A percentile compares a stretch with the other conserved stretches of the same genome.
phyloP scores from a whole-genome alignment of 2,113 vertebrate species.

The Epinephelus lanceolatus region DNA sequence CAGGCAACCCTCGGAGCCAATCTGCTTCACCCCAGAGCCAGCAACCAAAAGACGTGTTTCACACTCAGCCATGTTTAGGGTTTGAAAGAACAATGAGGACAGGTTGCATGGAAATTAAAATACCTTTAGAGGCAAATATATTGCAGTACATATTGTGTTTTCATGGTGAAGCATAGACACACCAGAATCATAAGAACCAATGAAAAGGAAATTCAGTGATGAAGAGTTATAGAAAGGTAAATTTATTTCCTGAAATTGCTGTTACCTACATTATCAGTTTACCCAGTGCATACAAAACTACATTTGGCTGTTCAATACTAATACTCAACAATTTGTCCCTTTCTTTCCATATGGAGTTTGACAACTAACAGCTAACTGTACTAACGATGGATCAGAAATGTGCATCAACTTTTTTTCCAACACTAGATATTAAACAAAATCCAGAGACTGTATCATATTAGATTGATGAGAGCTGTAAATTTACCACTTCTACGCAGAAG shows the following conservation, averaged over 20 bases:
- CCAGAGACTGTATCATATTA: no score
- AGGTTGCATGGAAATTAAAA: conserved; percentile 1
- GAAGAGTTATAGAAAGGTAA: neutral
- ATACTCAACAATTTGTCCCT: no score
- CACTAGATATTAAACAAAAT: no score
- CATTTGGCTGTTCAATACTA: no score
- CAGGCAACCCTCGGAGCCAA: conserved; percentile 67
- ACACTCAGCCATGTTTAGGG: neutral
- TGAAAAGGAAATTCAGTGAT: neutral
- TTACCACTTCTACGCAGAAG: no score
- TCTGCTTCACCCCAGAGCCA: conserved; percentile 37
- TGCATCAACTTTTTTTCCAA: no score
- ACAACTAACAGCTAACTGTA: no score
- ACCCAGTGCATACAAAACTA: neutral
- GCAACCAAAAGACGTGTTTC: conserved; percentile 10
- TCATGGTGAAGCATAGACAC: neutral
- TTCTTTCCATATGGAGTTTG: no score
- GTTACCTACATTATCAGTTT: neutral
- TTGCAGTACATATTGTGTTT: neutral
- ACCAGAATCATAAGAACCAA: neutral
- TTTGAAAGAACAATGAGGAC: conserved; percentile 15
- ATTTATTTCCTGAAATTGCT: neutral
- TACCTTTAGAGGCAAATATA: conserved; percentile 1
- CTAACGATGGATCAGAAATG: no score
- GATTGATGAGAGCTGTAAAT: no score